A percentile compares a stretch with the other conserved stretches of the same genome.
Evolutionary conservation across 2,113 vertebrate genomes (phyloP).

Genomic region (Callionymus lyra): DNA sequence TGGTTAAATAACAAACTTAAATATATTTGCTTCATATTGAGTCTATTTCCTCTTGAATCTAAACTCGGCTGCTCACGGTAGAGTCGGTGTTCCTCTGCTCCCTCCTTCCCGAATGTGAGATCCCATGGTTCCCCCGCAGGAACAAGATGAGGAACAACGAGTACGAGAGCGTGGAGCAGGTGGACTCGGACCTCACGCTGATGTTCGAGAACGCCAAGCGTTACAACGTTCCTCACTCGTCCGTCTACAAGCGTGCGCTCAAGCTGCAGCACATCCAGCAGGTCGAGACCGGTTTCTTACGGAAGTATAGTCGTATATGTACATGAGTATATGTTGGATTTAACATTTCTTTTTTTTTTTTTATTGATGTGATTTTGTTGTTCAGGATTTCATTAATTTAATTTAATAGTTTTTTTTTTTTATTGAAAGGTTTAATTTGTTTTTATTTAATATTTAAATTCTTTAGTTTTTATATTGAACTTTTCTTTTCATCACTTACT

Average conservation of each 20-base stretch:
- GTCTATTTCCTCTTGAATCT: slow-evolving; percentile 22
- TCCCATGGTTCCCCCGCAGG: slow-evolving; percentile 63
- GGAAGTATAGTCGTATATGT: no score
- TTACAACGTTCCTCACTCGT: slow-evolving; percentile 92
- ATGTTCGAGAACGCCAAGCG: slow-evolving; percentile 99
- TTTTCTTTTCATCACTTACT: no score
- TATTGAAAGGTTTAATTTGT: no score
- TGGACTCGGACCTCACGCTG: slow-evolving; percentile 84
- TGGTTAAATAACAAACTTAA: no score
- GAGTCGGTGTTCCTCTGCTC: slow-evolving; percentile 45
- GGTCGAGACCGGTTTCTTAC: slow-evolving; percentile 65
- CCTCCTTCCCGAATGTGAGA: slow-evolving; percentile 52
- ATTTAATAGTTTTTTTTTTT: no score
- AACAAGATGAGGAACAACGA: slow-evolving; percentile 93
- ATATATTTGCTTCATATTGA: no score
- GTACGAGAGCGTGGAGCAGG: slow-evolving; percentile 87
- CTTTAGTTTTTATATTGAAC: no score
- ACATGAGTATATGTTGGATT: no score
- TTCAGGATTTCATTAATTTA: no score
- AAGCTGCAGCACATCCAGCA: slow-evolving; percentile 96
- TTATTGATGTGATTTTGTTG: no score
- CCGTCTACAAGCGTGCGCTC: slow-evolving; percentile 91
- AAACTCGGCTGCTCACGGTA: slow-evolving; percentile 27
- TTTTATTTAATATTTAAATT: no score
- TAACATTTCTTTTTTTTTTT: no score